Base-by-base conservation (phyloP, 92 coral and sea anemone species). In the Pocillopora grandis region DNA sequence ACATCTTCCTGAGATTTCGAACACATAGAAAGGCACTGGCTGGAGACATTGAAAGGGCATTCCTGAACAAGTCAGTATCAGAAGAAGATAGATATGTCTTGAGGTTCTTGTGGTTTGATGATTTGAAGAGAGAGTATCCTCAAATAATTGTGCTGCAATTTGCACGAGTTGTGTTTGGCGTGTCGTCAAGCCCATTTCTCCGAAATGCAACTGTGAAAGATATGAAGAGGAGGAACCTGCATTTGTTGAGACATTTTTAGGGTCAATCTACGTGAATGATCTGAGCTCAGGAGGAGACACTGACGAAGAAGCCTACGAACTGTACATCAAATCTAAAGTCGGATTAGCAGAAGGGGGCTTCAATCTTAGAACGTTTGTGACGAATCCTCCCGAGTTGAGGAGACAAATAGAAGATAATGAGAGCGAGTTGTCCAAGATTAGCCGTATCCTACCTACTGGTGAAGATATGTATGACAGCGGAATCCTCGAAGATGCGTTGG, bases 341-440 rank as follows among this genome's bases (percentile, higher is more conserved):
- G 19, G 92, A 31, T n/a, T 89, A 20, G 59, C 63, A 49, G 79
- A 84, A 72, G 90, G 84, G 23, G 90, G 92, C 16, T 90, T 86
- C 56, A 90, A 90, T 70, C 60, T 90, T 12, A 42, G 90, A 23
- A 90, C 81, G 77, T 90, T 86, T 84, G 69, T 71, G 72, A 75
- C 85, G 17, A 90, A 90, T 78, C 86, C 88, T 4, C 78, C 13
- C 18, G 77, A 73, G 31, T 35, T 48, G 62, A 21, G 33, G 21
- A 36, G 15, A 0, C 19, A 31, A 16, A 73, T 73, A 18, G 77
- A 73, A 1, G n/a, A 73, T 1, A 55, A 73, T 73, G 77, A 73
- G 10, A 52, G 62, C 19, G 10, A 7, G 18, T 31, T 15, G 19
- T 17, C 62, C 9, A 49, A 17, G n/a, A 10, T 59, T 20, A 23